phyloP scores from a whole-genome alignment of 2,888 invertebrate genomes.

The Chirona hameri region DNA sequence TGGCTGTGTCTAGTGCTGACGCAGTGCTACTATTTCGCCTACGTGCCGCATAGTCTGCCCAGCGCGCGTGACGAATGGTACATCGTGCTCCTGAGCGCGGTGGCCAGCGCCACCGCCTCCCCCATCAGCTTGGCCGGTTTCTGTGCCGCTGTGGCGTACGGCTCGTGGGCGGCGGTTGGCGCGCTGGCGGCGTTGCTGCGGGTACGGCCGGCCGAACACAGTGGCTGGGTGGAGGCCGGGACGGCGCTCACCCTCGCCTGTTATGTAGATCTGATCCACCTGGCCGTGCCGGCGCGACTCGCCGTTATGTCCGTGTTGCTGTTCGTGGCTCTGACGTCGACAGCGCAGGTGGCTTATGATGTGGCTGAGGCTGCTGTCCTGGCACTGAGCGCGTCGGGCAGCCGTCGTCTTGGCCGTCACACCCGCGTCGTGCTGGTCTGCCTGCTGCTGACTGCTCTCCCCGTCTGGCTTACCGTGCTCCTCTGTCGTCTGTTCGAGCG shows the following conservation, averaged over 20 bases:
- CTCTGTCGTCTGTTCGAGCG: slow-evolving; percentile 50
- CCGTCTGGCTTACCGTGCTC: slow-evolving; percentile 49
- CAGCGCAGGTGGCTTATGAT: slow-evolving; percentile 56
- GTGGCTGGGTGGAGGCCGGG: slow-evolving; percentile 54
- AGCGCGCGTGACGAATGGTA: slow-evolving; percentile 46
- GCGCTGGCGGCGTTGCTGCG: slow-evolving; percentile 45
- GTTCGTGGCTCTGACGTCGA: slow-evolving; percentile 54
- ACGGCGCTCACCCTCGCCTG: slow-evolving; percentile 53
- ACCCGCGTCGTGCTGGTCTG: slow-evolving; percentile 48
- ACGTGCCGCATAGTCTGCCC: slow-evolving; percentile 36
- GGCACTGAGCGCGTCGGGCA: slow-evolving; percentile 50
- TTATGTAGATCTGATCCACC: slow-evolving; percentile 53
- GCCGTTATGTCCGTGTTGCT: slow-evolving; percentile 53
- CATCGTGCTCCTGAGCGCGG: slow-evolving; percentile 46
- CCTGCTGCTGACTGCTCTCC: slow-evolving; percentile 48
- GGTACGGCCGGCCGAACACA: slow-evolving; percentile 41
- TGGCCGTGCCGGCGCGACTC: slow-evolving; percentile 51
- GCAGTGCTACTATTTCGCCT: slow-evolving; percentile 46
- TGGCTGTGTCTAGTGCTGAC: slow-evolving; percentile 51
- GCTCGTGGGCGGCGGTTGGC: slow-evolving; percentile 49
- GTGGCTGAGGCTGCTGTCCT: slow-evolving; percentile 53
- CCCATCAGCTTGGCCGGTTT: slow-evolving; percentile 53
- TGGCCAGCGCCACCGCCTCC: slow-evolving; percentile 50
- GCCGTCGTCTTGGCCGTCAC: slow-evolving; percentile 46
- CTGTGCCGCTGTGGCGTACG: slow-evolving; percentile 52